Evolutionary conservation across 2,113 vertebrate genomes (phyloP).

Genomic region (Sceloporus tristichus): DNA sequence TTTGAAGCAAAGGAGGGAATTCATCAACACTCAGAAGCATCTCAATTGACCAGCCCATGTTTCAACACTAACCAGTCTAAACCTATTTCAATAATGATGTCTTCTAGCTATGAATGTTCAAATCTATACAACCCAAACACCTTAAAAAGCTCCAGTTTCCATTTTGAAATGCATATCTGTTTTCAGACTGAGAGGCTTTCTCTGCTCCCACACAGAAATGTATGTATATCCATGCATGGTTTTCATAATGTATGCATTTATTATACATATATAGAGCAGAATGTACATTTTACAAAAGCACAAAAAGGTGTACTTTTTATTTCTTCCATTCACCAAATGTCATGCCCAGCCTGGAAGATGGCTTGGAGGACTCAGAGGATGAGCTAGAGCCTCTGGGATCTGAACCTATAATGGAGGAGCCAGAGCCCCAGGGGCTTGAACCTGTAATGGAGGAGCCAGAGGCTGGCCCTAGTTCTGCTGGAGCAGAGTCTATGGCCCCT

Average conservation of each 20-base stretch:
- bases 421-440: too few species aligned
- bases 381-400: too few species aligned
- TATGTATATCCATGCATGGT: neutral
- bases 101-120: neutral
- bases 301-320: too few species aligned
- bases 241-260: neutral
- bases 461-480: too few species aligned
- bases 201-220: neutral
- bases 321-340: too few species aligned
- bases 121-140: neutral
- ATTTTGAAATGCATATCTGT: neutral
- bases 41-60: neutral
- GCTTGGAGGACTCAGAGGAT: too few species aligned
- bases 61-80: neutral
- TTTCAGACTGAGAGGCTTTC: neutral
- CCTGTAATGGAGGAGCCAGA: too few species aligned
- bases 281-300: too few species aligned
- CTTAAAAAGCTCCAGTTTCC: neutral
- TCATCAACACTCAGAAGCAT: neutral
- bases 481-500: too few species aligned
- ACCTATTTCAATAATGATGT: neutral
- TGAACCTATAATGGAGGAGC: too few species aligned
- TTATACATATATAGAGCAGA: neutral
- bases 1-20: neutral
- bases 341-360: too few species aligned